Evolutionary conservation across 2,113 vertebrate species (phyloP), one percentile per base, ranked within the genome.

Genomic region (Progne subis): DNA sequence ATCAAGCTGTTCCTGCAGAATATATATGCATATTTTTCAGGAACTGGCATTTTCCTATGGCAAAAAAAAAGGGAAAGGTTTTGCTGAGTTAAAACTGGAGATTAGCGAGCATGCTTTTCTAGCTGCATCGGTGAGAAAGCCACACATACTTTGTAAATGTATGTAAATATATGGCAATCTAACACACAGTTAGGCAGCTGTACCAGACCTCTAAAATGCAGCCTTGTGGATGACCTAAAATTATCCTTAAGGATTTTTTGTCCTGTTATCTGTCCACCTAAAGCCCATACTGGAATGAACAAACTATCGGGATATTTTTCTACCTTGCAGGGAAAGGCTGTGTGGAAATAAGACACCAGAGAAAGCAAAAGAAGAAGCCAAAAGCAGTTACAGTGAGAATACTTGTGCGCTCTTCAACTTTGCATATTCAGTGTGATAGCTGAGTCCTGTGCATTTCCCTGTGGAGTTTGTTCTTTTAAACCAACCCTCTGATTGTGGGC

Each of bases 1-100:
- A 26, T 78, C 89, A 95, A 49, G 84, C 76, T 94, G 91, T 94
- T 95, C 49, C 72, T 89, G 57, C 44, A 76, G 83, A 91, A 94
- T 82, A 94, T 64, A 60, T 75, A 65, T 53, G 44, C 41, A 56
- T 94, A 59, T 69, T 86, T 96, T 95, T 78, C 72, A 78, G 83
- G 80, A 93, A 84, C 6, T 81, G 56, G 56, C 60, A 81, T 92
- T 97, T 94, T 96, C 56, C 65, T 86, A 68, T 68, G 74, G 88
- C 68, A 93, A 88, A 41, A 31, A 94, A 86, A 67, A 86, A 59
- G 60, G 43, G 21, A 44, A 88, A 77, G 0, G 1, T 78, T 83
- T 67, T 64, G 29, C 46, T 61, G 88, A 74, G 60, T 92, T 94
- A 81, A 88, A 92, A 93, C 2, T 75, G 25, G 76, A 79, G 43